These are phyloP conservation scores for Trachurus trachurus DNA, from an alignment of 2,797 vertebrate genomes.

Conservation along the genomic window DNA sequence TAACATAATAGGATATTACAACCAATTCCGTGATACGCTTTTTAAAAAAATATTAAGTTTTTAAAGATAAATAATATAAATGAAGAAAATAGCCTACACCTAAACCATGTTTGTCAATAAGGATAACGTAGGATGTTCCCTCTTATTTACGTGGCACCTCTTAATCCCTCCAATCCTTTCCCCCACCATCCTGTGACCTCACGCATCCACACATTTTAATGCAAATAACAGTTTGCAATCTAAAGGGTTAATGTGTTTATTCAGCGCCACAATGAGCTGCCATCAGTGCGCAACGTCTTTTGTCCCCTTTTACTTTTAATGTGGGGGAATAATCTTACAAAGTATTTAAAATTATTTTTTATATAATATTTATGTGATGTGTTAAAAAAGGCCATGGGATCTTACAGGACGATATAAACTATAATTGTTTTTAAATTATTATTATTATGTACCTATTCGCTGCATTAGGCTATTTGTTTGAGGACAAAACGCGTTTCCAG, in stretches of 20 bases:
- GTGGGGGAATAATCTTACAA: neutral
- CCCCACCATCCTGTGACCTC: constrained; percentile 23
- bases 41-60: neutral
- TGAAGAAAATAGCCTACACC: neutral
- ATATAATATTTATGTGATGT: neutral
- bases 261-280: constrained; percentile 1
- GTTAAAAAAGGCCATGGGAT: neutral
- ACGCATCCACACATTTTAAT: constrained; percentile 29
- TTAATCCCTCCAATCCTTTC: constrained; percentile 29
- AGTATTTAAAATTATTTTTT: neutral
- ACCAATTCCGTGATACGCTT: neutral
- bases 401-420: neutral
- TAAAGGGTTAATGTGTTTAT: constrained; percentile 40
- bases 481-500: neutral
- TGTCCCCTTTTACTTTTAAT: neutral
- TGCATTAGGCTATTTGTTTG: no score
- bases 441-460: neutral
- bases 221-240: constrained; percentile 35
- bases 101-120: neutral
- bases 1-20: neutral
- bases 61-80: no score
- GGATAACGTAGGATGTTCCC: neutral
- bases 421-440: no score
- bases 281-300: neutral
- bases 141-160: constrained; percentile 6